A percentile compares a stretch with the other conserved stretches of the same genome.
Conservation (phyloP, 2,113 vertebrate genomes). For the Sciurus niger region DNA sequence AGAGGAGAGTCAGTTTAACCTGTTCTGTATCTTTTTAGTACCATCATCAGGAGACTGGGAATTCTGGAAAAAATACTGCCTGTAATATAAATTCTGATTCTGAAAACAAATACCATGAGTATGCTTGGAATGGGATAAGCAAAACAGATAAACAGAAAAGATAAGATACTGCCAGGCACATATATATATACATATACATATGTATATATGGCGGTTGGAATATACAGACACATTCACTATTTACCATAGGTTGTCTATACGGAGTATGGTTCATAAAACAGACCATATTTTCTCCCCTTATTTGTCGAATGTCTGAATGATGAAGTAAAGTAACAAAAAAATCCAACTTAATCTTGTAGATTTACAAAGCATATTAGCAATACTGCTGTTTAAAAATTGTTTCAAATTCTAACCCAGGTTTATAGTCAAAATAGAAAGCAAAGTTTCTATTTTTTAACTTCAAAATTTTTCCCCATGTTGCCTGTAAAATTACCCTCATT, state of each 20-base stretch:
- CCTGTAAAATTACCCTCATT: not conserved
- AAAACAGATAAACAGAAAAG: not conserved
- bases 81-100: not conserved
- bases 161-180: not conserved
- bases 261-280: not conserved
- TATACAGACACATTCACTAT: not conserved
- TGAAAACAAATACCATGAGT: not conserved
- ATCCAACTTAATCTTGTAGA: not conserved
- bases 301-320: not conserved
- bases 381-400: not conserved
- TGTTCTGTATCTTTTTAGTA: not conserved
- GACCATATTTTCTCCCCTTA: not conserved
- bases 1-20: not conserved
- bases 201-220: too few species aligned
- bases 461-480: not conserved
- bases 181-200: too few species aligned
- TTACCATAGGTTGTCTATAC: not conserved
- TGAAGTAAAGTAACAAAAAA: not conserved
- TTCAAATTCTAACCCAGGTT: slow-evolving; percentile 3
- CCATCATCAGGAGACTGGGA: not conserved
- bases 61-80: not conserved
- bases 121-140: not conserved
- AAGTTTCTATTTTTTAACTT: slow-evolving; percentile 22
- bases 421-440: slow-evolving; percentile 36
- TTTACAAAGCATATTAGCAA: not conserved